Evolutionary conservation across 2,797 vertebrate genomes (phyloP).

Genomic region (Squalus acanthias): DNA sequence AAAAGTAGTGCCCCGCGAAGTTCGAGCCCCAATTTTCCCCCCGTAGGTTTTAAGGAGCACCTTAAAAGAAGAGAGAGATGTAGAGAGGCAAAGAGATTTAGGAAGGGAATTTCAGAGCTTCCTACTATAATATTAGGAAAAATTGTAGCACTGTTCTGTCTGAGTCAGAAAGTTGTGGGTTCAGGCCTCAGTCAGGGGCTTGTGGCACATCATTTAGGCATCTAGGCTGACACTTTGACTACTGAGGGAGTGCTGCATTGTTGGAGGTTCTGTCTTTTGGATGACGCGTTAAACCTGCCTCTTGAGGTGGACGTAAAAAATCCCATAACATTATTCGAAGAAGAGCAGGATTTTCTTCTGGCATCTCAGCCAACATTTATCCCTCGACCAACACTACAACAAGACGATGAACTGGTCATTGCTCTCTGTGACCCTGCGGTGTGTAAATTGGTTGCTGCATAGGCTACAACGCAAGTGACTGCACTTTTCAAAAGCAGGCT

Average conservation of each 20-base stretch:
- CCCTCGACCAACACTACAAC: not conserved
- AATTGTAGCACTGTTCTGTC: not conserved
- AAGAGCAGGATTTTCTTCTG: not conserved
- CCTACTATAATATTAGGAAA: not conserved
- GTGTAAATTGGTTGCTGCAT: not conserved
- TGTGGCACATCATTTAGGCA: not conserved
- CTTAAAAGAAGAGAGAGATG: not conserved
- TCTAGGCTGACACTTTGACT: not conserved
- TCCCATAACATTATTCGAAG: not conserved
- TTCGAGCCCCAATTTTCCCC: too few species aligned
- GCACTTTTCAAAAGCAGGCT: not conserved
- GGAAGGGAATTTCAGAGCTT: not conserved
- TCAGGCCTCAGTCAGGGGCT: not conserved
- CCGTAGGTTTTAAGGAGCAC: not conserved
- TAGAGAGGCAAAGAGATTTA: not conserved
- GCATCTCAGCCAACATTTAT: not conserved
- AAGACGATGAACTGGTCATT: not conserved
- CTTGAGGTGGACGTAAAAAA: not conserved
- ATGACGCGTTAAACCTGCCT: not conserved
- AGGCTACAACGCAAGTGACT: not conserved
- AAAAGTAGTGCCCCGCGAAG: too few species aligned
- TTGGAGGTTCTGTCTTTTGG: not conserved
- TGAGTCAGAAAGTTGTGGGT: not conserved
- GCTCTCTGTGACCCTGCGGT: not conserved
- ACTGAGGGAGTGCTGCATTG: not conserved